These are phyloP conservation scores for Ditylenchus dipsaci DNA, from an alignment of 1,140 invertebrate genomes.

Conservation along the genomic window DNA sequence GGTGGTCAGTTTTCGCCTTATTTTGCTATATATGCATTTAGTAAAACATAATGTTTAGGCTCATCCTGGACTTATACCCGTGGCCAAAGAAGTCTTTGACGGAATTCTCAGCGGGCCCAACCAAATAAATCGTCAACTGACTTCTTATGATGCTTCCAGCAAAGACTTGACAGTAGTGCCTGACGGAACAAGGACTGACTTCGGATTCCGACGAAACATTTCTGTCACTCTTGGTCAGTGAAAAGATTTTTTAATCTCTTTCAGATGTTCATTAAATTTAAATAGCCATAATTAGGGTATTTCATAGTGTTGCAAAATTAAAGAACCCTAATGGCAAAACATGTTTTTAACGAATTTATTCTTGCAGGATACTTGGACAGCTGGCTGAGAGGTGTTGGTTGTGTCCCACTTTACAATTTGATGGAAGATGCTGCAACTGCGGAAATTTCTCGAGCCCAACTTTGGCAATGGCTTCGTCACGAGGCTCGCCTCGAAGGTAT, in stretches of 20 bases:
- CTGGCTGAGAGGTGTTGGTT: slow-evolving; percentile 68
- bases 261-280: too few relatives aligned
- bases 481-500: slow-evolving; percentile 59
- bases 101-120: slow-evolving; percentile 40
- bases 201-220: slow-evolving; percentile 67
- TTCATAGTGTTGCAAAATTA: too few relatives aligned
- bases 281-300: too few relatives aligned
- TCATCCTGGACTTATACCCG: slow-evolving; percentile 65
- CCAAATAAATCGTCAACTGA: slow-evolving; percentile 51
- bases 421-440: slow-evolving; percentile 73
- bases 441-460: slow-evolving; percentile 70
- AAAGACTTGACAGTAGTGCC: slow-evolving; percentile 66
- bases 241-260: too few relatives aligned
- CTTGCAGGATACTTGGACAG: slow-evolving; percentile 67
- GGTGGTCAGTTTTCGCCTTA: slow-evolving; percentile 57
- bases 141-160: slow-evolving; percentile 43
- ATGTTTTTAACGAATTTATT: not conserved
- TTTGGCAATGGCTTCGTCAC: slow-evolving; percentile 73
- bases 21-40: not conserved
- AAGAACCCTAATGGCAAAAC: too few relatives aligned
- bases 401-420: slow-evolving; percentile 67
- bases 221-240: slow-evolving; percentile 59
- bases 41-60: slow-evolving; percentile 56
- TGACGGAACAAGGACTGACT: slow-evolving; percentile 64
- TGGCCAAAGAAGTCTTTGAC: slow-evolving; percentile 64